Conservation (phyloP, 2,113 vertebrate genomes). For the Nothobranchius kuhntae region DNA sequence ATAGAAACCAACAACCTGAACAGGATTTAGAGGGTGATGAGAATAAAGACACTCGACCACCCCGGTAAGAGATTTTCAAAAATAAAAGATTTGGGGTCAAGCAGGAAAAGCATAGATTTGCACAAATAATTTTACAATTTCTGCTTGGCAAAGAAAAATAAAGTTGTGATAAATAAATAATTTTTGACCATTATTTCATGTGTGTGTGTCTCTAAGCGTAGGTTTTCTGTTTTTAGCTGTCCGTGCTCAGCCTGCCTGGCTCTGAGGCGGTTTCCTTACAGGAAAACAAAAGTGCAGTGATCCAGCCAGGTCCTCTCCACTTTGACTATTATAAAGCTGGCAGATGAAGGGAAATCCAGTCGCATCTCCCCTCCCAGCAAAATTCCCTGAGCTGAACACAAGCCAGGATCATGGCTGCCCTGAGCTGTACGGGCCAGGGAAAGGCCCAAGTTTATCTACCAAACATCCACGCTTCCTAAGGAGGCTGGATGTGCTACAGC, state of each 20-base stretch:
- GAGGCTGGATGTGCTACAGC: background rate
- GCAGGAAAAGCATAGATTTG: too few relatives aligned
- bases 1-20: too few relatives aligned
- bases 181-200: slow-evolving; percentile 27
- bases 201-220: slow-evolving; percentile 19
- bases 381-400: slow-evolving; percentile 44
- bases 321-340: slow-evolving; percentile 56
- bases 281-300: slow-evolving; percentile 53
- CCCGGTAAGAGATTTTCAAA: too few relatives aligned
- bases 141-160: slow-evolving; percentile 29
- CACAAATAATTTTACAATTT: slow-evolving; percentile 38
- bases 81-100: too few relatives aligned
- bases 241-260: slow-evolving; percentile 27
- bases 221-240: slow-evolving; percentile 51
- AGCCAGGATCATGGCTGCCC: slow-evolving; percentile 19
- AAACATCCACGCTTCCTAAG: slow-evolving; percentile 19
- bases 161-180: slow-evolving; percentile 44
- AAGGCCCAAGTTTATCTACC: slow-evolving; percentile 22
- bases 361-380: slow-evolving; percentile 38
- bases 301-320: slow-evolving; percentile 52
- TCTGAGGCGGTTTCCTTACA: slow-evolving; percentile 47
- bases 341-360: slow-evolving; percentile 66
- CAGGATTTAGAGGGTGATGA: too few relatives aligned
- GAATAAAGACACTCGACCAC: too few relatives aligned
- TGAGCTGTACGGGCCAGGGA: slow-evolving; percentile 14